These are phyloP conservation scores for Boulengeromyrus knoepffleri DNA, from an alignment of 2,113 vertebrate species.

Conservation along the genomic window DNA sequence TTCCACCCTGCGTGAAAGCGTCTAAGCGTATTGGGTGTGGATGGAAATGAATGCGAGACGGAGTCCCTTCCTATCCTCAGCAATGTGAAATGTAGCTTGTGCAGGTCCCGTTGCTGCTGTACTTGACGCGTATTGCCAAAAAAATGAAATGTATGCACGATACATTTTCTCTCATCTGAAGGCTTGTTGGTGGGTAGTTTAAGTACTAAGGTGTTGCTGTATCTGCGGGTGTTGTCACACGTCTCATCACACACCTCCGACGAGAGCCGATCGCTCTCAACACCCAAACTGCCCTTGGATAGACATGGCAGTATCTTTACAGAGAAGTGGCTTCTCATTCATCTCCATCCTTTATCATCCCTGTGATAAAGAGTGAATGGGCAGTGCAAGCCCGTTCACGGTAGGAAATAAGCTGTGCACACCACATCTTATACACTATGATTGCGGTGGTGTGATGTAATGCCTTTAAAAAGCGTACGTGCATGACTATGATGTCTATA, in stretches of 20 bases:
- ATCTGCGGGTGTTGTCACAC: not conserved
- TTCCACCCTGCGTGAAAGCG: not conserved
- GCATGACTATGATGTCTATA: not conserved
- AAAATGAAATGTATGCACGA: not conserved
- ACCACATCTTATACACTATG: not conserved
- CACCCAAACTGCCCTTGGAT: not conserved
- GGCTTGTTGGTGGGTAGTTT: not conserved
- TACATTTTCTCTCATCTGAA: not conserved
- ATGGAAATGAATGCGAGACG: not conserved
- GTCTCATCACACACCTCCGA: not conserved
- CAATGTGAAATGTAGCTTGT: not conserved
- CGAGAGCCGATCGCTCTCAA: not conserved
- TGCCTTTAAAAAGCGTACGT: not conserved
- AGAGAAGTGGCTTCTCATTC: not conserved
- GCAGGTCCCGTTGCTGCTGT: not conserved
- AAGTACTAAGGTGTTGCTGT: not conserved
- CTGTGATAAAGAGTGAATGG: not conserved
- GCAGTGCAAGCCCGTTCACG: not conserved
- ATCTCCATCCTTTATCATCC: not conserved
- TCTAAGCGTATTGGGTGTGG: too few relatives aligned
- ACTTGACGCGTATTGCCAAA: not conserved
- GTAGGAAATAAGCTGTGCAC: not conserved
- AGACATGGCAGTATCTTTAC: not conserved
- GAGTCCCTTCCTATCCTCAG: not conserved
- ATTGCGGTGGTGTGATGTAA: not conserved